phyloP scores from a whole-genome alignment of 2,797 vertebrate genomes.

The Fundulus diaphanus region DNA sequence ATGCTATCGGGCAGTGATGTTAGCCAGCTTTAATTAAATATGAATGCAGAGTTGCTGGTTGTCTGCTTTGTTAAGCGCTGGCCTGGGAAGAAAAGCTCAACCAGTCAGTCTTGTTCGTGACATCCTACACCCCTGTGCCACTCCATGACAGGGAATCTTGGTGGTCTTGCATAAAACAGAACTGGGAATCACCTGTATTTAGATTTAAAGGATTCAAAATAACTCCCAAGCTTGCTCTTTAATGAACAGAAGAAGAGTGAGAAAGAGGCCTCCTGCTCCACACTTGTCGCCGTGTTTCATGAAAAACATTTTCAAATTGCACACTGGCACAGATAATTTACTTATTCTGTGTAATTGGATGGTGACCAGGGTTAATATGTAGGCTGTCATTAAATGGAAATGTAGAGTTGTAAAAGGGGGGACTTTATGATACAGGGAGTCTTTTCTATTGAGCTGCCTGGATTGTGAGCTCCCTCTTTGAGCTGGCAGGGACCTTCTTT shows the following conservation, averaged over 20 bases:
- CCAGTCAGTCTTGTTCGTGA: slow-evolving; percentile 79
- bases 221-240: slow-evolving; percentile 89
- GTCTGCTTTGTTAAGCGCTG: slow-evolving; percentile 73
- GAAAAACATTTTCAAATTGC: slow-evolving; percentile 98
- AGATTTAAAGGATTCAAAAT: slow-evolving; percentile 94
- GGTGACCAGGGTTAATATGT: slow-evolving; percentile 99
- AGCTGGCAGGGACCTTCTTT: slow-evolving; percentile 86
- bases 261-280: slow-evolving; percentile 77
- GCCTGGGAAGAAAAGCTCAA: slow-evolving; percentile 73
- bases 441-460: slow-evolving; percentile 94
- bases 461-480: slow-evolving; percentile 92
- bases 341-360: slow-evolving; percentile 99
- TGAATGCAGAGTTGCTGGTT: slow-evolving; percentile 78
- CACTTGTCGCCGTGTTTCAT: slow-evolving; percentile 80
- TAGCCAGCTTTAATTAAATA: slow-evolving; percentile 84
- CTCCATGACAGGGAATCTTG: slow-evolving; percentile 85
- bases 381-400: slow-evolving; percentile 99
- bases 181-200: slow-evolving; percentile 92
- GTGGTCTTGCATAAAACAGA: slow-evolving; percentile 83
- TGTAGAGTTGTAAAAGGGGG: slow-evolving; percentile 94
- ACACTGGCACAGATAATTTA: slow-evolving; percentile 97
- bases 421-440: slow-evolving; percentile 97
- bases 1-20: slow-evolving; percentile 71
- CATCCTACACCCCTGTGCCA: slow-evolving; percentile 74
- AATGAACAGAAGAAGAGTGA: slow-evolving; percentile 93